A percentile compares a stretch with the other conserved stretches of the same genome.
phyloP scores from a whole-genome alignment of 2,797 vertebrate genomes.

The Leuciscus waleckii region DNA sequence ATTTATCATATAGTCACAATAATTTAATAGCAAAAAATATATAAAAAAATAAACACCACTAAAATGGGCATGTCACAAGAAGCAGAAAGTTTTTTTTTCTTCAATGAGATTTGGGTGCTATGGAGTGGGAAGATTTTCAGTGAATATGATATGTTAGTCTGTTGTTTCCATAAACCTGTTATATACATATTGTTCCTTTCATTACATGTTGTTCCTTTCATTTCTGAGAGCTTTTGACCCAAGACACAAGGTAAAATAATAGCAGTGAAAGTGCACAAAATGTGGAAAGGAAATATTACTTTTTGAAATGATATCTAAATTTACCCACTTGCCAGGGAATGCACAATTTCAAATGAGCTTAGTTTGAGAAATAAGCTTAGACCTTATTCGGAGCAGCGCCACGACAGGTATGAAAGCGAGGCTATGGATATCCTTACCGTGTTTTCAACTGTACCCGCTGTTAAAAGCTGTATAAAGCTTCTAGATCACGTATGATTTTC shows the following conservation, averaged over 20 bases:
- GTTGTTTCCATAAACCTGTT: neutral
- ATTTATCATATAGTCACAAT: neutral
- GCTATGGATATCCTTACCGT: too few relatives aligned
- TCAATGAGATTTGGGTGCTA: neutral
- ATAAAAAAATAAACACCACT: too few relatives aligned
- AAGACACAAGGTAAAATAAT: slow-evolving; percentile 9
- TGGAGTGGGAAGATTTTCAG: neutral
- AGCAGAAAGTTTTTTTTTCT: fast-evolving
- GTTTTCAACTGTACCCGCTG: too few relatives aligned
- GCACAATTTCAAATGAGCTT: slow-evolving; percentile 9
- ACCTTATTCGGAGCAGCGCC: neutral
- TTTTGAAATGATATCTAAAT: slow-evolving; percentile 14
- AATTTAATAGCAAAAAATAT: neutral
- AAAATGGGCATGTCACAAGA: neutral
- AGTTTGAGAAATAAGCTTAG: slow-evolving; percentile 7
- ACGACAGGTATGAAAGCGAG: too few relatives aligned
- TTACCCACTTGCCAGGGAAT: neutral
- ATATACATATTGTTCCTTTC: neutral
- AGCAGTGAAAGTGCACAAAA: neutral
- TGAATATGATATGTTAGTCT: neutral
- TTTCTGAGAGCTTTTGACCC: slow-evolving; percentile 8
- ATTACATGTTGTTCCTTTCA: neutral
- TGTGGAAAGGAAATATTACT: neutral
- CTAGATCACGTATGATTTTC: too few relatives aligned
- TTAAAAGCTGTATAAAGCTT: too few relatives aligned